phyloP scores from a whole-genome alignment of 2,113 vertebrate species.

The Hymenochirus boettgeri region DNA sequence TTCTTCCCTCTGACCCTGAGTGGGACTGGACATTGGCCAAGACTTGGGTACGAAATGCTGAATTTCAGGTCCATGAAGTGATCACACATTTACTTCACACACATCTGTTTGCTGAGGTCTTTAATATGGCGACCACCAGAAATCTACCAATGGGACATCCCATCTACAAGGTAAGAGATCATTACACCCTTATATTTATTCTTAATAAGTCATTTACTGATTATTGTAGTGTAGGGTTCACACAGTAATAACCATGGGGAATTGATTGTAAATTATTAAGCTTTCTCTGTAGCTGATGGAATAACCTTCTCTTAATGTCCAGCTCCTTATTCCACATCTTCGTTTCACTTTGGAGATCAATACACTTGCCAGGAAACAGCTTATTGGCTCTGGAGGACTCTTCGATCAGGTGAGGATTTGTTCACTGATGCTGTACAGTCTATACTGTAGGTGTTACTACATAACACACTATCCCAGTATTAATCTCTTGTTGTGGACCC shows the following conservation, averaged over 20 bases:
- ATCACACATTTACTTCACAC: slow-evolving; percentile 64
- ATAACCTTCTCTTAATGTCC: no score
- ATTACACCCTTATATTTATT: no score
- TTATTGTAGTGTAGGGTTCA: no score
- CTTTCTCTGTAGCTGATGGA: no score
- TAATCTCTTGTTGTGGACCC: no score
- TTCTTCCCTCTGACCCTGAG: slow-evolving; percentile 69
- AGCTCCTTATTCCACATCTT: slow-evolving; percentile 55
- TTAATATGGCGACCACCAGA: slow-evolving; percentile 52
- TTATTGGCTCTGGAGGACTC: slow-evolving; percentile 51
- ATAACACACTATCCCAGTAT: no score
- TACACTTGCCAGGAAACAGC: slow-evolving; percentile 44
- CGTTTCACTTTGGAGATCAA: slow-evolving; percentile 58
- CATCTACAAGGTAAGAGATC: slow-evolving; percentile 42
- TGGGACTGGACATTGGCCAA: slow-evolving; percentile 60
- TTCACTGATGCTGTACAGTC: no score
- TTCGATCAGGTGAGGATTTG: slow-evolving; percentile 58
- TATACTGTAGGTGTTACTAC: no score
- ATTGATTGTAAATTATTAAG: no score
- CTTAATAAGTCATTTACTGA: no score
- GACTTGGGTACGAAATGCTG: slow-evolving; percentile 72
- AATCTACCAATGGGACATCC: slow-evolving; percentile 58
- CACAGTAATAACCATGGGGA: no score
- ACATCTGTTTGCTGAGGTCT: slow-evolving; percentile 58
- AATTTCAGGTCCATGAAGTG: slow-evolving; percentile 72